Evolutionary conservation across 1,140 invertebrate genomes (phyloP).

Genomic region (Drosophila saltans): DNA sequence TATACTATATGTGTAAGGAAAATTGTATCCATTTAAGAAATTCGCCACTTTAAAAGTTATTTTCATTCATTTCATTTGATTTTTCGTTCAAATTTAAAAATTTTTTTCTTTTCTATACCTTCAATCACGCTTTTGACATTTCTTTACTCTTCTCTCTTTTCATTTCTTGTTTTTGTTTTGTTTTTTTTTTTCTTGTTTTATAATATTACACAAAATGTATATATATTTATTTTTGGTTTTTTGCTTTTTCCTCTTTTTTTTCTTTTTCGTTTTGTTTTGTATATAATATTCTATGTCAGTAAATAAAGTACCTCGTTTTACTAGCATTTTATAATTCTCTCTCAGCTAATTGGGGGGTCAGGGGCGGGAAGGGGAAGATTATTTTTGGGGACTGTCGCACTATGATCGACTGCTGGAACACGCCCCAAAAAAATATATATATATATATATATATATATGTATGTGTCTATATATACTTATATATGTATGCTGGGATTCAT

Average conservation of each 20-base stretch:
- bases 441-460: slow-evolving; percentile 5
- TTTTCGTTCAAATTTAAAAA: not conserved
- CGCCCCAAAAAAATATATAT: not conserved
- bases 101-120: not conserved
- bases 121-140: not conserved
- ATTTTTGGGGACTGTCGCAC: not conserved
- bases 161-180: not conserved
- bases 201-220: slow-evolving; percentile 28
- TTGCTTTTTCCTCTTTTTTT: not conserved
- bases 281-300: slow-evolving; percentile 50
- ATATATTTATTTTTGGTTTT: slow-evolving; percentile 6
- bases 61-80: not conserved
- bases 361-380: not conserved
- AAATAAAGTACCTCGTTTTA: slow-evolving; percentile 53
- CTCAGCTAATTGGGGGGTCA: not conserved
- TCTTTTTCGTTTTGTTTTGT: slow-evolving; percentile 33
- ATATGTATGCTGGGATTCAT: not conserved
- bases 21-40: not conserved
- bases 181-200: not conserved
- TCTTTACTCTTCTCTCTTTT: not conserved
- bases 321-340: slow-evolving; percentile 30
- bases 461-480: not conserved
- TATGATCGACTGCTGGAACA: slow-evolving; percentile 3
- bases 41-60: not conserved
- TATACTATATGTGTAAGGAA: not conserved